Conservation (phyloP, 2,113 vertebrate species). For the Oryzias celebensis region DNA sequence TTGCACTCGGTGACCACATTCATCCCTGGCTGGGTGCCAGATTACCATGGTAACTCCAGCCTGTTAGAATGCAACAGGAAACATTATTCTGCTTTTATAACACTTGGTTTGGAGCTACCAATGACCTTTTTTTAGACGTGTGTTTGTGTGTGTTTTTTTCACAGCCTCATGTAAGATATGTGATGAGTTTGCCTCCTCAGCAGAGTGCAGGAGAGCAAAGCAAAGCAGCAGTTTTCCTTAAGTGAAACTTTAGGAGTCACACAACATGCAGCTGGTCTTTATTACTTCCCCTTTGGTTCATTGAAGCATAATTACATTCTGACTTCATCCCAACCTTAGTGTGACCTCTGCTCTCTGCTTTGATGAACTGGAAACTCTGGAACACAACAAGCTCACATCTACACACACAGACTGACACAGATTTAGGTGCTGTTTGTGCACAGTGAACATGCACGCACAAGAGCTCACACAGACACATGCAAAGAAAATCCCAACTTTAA, state of each 20-base stretch:
- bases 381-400: slow-evolving; percentile 14
- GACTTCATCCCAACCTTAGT: slow-evolving; percentile 83
- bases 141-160: slow-evolving; percentile 24
- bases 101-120: slow-evolving; percentile 66
- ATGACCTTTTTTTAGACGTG: slow-evolving; percentile 49
- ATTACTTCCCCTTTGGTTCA: slow-evolving; percentile 84
- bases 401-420: slow-evolving; percentile 14
- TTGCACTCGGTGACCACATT: slow-evolving; percentile 75
- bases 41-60: slow-evolving; percentile 70
- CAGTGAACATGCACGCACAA: slow-evolving; percentile 15
- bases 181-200: slow-evolving; percentile 49
- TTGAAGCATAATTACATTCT: slow-evolving; percentile 85
- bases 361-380: slow-evolving; percentile 63
- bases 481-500: slow-evolving; percentile 57
- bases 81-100: slow-evolving; percentile 70
- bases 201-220: slow-evolving; percentile 44
- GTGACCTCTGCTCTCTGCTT: slow-evolving; percentile 78
- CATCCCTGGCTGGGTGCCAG: slow-evolving; percentile 65
- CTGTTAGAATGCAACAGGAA: slow-evolving; percentile 64
- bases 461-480: slow-evolving; percentile 2
- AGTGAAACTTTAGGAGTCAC: slow-evolving; percentile 76
- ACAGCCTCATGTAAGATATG: slow-evolving; percentile 50
- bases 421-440: slow-evolving; percentile 15
- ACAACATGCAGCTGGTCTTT: slow-evolving; percentile 81
- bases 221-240: slow-evolving; percentile 67